Percentiles rank a stretch among this genome's conserved stretches.
Evolutionary conservation across 2,797 vertebrate genomes (phyloP).

Genomic region (Pantherophis vulpinus): DNA sequence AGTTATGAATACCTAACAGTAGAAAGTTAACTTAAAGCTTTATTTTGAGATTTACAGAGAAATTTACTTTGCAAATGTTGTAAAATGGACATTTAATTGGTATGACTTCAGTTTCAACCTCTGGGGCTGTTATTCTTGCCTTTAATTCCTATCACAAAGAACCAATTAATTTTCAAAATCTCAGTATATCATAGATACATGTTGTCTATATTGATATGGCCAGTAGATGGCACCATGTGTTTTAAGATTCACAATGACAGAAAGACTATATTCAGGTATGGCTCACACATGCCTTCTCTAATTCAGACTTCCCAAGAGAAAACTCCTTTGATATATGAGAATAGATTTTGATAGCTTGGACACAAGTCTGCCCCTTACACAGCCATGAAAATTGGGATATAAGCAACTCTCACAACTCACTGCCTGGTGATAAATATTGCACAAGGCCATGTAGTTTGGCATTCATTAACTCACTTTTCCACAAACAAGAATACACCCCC

Average conservation of each 20-base stretch:
- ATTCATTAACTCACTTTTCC: not conserved
- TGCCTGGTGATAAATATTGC: not conserved
- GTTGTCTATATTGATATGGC: slow-evolving; percentile 30
- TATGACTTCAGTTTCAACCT: not conserved
- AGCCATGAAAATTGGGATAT: not conserved
- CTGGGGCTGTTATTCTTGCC: not conserved
- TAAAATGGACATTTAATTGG: not conserved
- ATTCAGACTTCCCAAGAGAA: not conserved
- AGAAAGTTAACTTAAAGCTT: not conserved
- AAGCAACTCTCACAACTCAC: not conserved
- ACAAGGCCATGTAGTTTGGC: not conserved
- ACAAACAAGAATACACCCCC: too few relatives aligned
- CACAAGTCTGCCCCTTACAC: not conserved
- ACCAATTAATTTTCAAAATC: not conserved
- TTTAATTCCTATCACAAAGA: not conserved
- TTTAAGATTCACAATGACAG: slow-evolving; percentile 34
- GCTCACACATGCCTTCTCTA: not conserved
- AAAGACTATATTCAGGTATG: not conserved
- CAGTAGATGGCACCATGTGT: slow-evolving; percentile 70
- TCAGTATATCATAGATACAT: not conserved
- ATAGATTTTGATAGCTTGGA: not conserved
- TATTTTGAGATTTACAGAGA: not conserved
- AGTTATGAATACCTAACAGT: not conserved
- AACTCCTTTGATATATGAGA: slow-evolving; percentile 6
- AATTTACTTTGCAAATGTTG: not conserved